Conservation (phyloP, 1,140 invertebrate species). For the Drosophila jambulina region DNA sequence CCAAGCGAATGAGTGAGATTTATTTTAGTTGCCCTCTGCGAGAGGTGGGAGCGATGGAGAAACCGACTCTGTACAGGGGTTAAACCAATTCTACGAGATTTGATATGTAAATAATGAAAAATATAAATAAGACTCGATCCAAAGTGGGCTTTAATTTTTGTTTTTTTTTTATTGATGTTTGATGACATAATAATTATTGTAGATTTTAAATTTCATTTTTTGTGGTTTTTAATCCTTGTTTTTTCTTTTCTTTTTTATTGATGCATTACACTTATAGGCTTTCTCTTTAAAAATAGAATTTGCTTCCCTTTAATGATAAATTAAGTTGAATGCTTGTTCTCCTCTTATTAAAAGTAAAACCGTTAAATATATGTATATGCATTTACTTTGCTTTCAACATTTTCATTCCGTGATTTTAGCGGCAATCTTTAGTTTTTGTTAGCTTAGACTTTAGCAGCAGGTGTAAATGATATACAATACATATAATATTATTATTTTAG, state of each 20-base stretch:
- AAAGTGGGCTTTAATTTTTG: slow-evolving; percentile 68
- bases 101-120: not conserved
- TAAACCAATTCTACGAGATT: not conserved
- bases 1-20: not conserved
- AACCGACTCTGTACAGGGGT: not conserved
- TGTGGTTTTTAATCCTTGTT: slow-evolving; percentile 25
- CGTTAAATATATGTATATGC: slow-evolving; percentile 61
- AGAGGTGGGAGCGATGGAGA: not conserved
- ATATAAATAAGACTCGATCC: slow-evolving; percentile 17
- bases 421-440: slow-evolving; percentile 31
- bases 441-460: slow-evolving; percentile 48
- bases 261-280: slow-evolving; percentile 78
- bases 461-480: slow-evolving; percentile 78
- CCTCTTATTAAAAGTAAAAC: slow-evolving; percentile 71
- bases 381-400: slow-evolving; percentile 56
- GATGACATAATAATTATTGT: slow-evolving; percentile 74
- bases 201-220: slow-evolving; percentile 62
- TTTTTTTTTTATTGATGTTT: slow-evolving; percentile 63
- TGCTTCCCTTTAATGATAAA: slow-evolving; percentile 67
- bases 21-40: not conserved
- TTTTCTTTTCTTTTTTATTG: slow-evolving; percentile 31
- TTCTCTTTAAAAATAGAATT: slow-evolving; percentile 71
- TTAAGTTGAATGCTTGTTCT: slow-evolving; percentile 63
- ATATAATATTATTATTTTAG: slow-evolving; percentile 32
- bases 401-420: slow-evolving; percentile 61